phyloP scores from a whole-genome alignment of 2,797 vertebrate species.

The Lagocephalus sceleratus region DNA sequence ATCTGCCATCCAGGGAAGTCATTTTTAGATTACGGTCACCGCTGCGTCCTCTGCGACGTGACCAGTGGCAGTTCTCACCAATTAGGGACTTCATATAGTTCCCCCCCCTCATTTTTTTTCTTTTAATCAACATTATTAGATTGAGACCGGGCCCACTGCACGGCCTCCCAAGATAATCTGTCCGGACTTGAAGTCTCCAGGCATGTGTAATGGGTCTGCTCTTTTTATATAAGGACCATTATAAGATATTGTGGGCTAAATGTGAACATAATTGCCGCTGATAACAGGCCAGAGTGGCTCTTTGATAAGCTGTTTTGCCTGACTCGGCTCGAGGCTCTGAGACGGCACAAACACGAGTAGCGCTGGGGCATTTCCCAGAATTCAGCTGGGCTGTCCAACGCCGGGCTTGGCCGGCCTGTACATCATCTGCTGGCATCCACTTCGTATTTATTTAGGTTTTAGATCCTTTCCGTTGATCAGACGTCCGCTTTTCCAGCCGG shows the following conservation, averaged over 20 bases:
- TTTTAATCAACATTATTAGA: slow-evolving; percentile 69
- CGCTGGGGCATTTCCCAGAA: slow-evolving; percentile 26
- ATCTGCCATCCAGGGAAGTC: slow-evolving; percentile 74
- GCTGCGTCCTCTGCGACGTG: slow-evolving; percentile 70
- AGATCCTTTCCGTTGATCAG: not conserved
- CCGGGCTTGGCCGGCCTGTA: slow-evolving; percentile 13
- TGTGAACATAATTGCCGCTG: slow-evolving; percentile 60
- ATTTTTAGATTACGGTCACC: slow-evolving; percentile 74
- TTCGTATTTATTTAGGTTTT: not conserved
- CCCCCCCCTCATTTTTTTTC: slow-evolving; percentile 26
- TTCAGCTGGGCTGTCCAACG: slow-evolving; percentile 30
- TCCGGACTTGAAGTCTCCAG: slow-evolving; percentile 48
- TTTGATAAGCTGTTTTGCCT: slow-evolving; percentile 52
- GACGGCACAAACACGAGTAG: slow-evolving; percentile 19
- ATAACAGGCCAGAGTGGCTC: slow-evolving; percentile 43
- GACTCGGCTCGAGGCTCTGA: slow-evolving; percentile 19
- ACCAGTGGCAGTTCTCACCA: slow-evolving; percentile 73
- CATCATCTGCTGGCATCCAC: slow-evolving; percentile 2
- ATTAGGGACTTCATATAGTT: slow-evolving; percentile 55
- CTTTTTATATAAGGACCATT: slow-evolving; percentile 40
- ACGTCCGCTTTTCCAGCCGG: slow-evolving; percentile 18
- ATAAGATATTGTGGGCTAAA: slow-evolving; percentile 52
- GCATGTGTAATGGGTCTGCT: slow-evolving; percentile 53
- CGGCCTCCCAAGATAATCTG: slow-evolving; percentile 48
- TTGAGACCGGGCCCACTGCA: slow-evolving; percentile 33